Conservation (phyloP, 2,797 vertebrate genomes). For the Schizopygopsis malacanthus region DNA sequence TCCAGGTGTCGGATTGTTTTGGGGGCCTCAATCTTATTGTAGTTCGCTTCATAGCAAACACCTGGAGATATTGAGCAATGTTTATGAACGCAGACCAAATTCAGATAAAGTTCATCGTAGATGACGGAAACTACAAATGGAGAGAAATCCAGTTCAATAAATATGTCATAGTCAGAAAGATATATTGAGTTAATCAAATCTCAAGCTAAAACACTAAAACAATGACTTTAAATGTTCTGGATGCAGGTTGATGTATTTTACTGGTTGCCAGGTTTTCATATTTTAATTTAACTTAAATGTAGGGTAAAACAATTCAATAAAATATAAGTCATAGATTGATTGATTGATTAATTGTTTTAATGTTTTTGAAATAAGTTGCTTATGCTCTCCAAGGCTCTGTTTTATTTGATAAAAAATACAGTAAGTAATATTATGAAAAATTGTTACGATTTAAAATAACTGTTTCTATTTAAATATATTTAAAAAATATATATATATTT, state of each 20-base stretch:
- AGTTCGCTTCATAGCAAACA: constrained; percentile 31
- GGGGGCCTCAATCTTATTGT: constrained; percentile 37
- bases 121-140: background rate
- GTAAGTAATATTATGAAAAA: background rate
- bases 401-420: background rate
- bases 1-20: constrained; percentile 23
- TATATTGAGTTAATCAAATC: background rate
- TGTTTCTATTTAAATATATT: background rate
- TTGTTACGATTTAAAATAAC: too few relatives aligned
- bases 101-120: constrained; percentile 10
- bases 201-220: background rate
- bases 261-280: background rate
- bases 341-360: too few relatives aligned
- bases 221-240: background rate
- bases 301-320: background rate
- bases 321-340: too few relatives aligned
- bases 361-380: background rate
- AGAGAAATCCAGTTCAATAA: background rate
- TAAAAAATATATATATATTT: background rate
- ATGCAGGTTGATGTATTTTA: background rate
- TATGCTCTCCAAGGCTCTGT: background rate
- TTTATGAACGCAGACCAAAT: constrained; percentile 30
- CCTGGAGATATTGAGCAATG: constrained; percentile 44
- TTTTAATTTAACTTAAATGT: background rate
- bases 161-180: background rate